Base-by-base conservation (phyloP, 2,797 vertebrate genomes). In the Euthynnus affinis region DNA sequence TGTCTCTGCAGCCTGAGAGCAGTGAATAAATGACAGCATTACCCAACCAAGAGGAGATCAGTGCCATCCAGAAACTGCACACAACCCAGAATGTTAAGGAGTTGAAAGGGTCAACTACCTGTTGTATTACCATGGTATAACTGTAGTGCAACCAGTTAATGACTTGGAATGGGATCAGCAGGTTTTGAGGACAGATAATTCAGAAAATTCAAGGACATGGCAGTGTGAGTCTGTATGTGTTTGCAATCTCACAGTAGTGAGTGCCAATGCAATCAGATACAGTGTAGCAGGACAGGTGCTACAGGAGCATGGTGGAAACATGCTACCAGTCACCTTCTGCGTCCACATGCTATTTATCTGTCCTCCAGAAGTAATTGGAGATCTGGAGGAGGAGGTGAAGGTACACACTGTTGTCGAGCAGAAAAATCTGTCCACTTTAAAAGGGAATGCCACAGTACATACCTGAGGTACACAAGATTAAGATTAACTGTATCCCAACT, bases 251-350 rank as follows among this genome's bases (percentile, higher is more conserved):
- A 81, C 69, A 51, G 62, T 27, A 40, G 60, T 32, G 18, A 68
- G 29, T 18, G 42, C n/a, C 64, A 53, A 9, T 68, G 57, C 61
- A 72, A 72, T 65, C 20, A 74, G 67, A 76, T 70, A 52, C 22
- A 48, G 23, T 0, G 2, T 52, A 51, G n/a, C 42, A 62, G 23
- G 25, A 74, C 79, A 82, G 70, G 58, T 75, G 78, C 52, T 74
- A 5, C 1, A 42, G 32, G 69, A 78, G 62, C 60, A 78, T 46
- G 22, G 44, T 22, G 51, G 55, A 68, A 63, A 69, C 51, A 68
- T 73, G 27, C 52, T 65, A 32, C 65, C 42, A 68, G 27, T 73
- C 59, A 63, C 63, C 52, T 53, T 70, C 29, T 78, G 65, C 55
- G 46, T 61, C 65, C 34, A 56, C 32, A 48, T 52, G 46, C 37